phyloP scores from a whole-genome alignment of 2,113 vertebrate genomes.

The Scolopax mira region DNA sequence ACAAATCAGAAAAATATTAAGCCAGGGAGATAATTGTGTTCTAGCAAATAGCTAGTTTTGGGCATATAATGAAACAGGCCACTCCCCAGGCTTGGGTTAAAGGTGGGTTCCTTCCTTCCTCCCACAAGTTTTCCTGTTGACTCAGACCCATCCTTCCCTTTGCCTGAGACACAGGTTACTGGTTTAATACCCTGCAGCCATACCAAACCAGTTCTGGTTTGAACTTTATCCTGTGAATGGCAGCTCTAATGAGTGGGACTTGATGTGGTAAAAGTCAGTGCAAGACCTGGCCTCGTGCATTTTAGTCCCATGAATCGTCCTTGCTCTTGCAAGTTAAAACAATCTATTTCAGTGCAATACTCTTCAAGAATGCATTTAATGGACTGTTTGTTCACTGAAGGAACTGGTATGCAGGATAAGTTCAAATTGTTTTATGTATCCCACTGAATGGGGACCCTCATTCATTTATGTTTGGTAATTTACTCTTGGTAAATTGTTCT shows the following conservation, averaged over 20 bases:
- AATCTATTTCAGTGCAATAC: neutral
- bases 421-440: neutral
- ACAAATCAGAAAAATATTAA: neutral
- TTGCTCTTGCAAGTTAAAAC: neutral
- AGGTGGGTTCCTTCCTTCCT: neutral
- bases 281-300: neutral
- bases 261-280: no score
- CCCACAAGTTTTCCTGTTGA: rapidly evolving
- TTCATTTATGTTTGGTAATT: neutral
- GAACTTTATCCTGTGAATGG: neutral
- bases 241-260: neutral
- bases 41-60: neutral
- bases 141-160: neutral
- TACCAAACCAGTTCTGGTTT: neutral
- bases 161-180: neutral
- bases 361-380: neutral
- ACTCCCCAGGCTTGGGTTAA: neutral
- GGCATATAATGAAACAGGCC: rapidly evolving
- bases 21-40: neutral
- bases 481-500: neutral
- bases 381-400: neutral
- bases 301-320: neutral
- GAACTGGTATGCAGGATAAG: neutral
- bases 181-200: neutral
- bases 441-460: neutral